Evolutionary conservation across 2,797 vertebrate genomes (phyloP).

Genomic region (Squalus acanthias): DNA sequence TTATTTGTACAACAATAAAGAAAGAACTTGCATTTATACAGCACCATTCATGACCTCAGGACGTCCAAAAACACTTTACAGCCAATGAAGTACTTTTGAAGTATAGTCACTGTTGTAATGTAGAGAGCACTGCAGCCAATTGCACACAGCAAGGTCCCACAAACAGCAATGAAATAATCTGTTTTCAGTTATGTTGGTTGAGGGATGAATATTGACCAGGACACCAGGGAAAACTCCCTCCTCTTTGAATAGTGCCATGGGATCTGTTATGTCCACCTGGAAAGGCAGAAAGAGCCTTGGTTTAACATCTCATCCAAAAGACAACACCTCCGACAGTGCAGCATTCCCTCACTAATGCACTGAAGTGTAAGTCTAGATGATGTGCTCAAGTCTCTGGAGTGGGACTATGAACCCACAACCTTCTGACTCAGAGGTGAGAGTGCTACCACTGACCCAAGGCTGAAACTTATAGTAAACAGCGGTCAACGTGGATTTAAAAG

Average conservation of each 20-base stretch:
- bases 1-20: neutral
- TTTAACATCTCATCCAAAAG: neutral
- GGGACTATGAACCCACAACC: neutral
- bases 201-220: neutral
- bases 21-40: neutral
- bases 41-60: neutral
- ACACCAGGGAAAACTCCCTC: neutral
- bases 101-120: neutral
- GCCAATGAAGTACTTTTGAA: neutral
- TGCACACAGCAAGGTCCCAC: neutral
- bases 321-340: neutral
- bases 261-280: neutral
- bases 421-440: neutral
- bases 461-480: neutral
- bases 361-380: no score
- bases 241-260: neutral
- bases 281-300: neutral
- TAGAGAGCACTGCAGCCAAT: neutral
- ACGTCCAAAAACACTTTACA: neutral
- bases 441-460: neutral
- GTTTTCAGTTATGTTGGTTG: neutral
- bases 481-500: neutral
- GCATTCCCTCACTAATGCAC: neutral
- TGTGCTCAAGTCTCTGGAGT: neutral
- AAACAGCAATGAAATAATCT: neutral